Conservation (phyloP, 2,888 invertebrate genomes). For the Encarsia formosa region DNA sequence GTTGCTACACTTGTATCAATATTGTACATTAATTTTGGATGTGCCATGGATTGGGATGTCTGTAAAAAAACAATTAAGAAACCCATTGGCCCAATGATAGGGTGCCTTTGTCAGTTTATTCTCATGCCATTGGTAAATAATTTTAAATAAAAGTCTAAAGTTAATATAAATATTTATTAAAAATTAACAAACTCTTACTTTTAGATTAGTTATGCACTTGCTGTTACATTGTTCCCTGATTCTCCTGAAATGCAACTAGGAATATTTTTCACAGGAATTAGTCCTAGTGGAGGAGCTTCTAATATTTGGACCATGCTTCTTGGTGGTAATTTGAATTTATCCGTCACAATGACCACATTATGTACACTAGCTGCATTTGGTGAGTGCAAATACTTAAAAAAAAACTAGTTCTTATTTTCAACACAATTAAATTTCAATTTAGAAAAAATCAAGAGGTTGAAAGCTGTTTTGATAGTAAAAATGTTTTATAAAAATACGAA, state of each 20-base stretch:
- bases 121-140: slow-evolving; percentile 75
- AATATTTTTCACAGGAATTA: slow-evolving; percentile 84
- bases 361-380: slow-evolving; percentile 85
- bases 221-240: slow-evolving; percentile 67
- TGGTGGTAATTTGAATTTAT: slow-evolving; percentile 88
- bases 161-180: neutral
- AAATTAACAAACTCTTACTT: slow-evolving; percentile 31
- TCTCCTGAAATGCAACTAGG: slow-evolving; percentile 72
- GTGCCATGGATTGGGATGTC: slow-evolving; percentile 74
- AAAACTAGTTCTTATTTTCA: too few relatives aligned
- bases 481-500: too few relatives aligned
- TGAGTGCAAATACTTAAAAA: too few relatives aligned
- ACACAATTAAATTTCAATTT: too few relatives aligned
- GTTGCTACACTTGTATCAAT: slow-evolving; percentile 73
- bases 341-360: slow-evolving; percentile 91
- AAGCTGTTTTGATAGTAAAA: too few relatives aligned
- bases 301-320: slow-evolving; percentile 94
- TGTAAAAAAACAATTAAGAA: slow-evolving; percentile 63
- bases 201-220: slow-evolving; percentile 70
- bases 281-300: slow-evolving; percentile 92
- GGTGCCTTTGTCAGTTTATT: slow-evolving; percentile 73
- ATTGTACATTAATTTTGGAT: slow-evolving; percentile 87
- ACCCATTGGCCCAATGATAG: slow-evolving; percentile 76
- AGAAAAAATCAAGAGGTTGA: too few relatives aligned
- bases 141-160: neutral